Base-by-base conservation (phyloP, 2,888 invertebrate genomes). In the Gryllus longicercus region DNA sequence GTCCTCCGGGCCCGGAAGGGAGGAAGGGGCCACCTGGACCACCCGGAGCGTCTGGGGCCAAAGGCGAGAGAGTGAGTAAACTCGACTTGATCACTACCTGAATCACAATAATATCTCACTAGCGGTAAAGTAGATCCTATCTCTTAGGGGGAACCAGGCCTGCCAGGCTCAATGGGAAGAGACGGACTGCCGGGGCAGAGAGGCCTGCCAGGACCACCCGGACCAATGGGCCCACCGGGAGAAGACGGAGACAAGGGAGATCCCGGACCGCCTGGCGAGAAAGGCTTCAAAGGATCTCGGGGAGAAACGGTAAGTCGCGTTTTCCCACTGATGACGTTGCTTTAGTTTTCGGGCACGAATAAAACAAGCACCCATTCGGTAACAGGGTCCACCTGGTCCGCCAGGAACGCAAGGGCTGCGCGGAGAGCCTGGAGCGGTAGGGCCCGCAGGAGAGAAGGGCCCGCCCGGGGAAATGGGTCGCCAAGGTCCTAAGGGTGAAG, bases 231-330 rank as follows among this genome's bases (percentile, higher is more conserved):
- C 1, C 88, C 91, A 1, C 95, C 95, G 4, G 95, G 95, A 1
- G 95, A 95, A 88, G 95, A 95, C 84, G 95, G 95, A 0, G 95
- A 95, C 85, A 95, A 95, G 86, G 95, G 95, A 5, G 95, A 95
- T 85, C 88, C 89, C 16, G 95, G 95, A 0, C 90, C 91, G 18
- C 93, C 94, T 0, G 95, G 95, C 38, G 95, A 95, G 86, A 95
- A 95, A 85, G 95, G 95, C 1, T 92, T 93, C 82, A 95, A 95
- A 88, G 95, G 95, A 63, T 88, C 90, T n/a, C 90, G 91, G 84
- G 95, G 95, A 78, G 93, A 94, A 88, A 87, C 89, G 79, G 94
- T 94, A 87, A 88, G 88, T 86, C 79, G 11, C 74, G 21, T 79
- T 23, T n/a, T 38, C 8, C 1, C 8, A 38, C 38, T 5, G 8